These are phyloP conservation scores for Hirtodrosophila cameraria DNA, from an alignment of 2,888 invertebrate species.

Conservation along the genomic window DNA sequence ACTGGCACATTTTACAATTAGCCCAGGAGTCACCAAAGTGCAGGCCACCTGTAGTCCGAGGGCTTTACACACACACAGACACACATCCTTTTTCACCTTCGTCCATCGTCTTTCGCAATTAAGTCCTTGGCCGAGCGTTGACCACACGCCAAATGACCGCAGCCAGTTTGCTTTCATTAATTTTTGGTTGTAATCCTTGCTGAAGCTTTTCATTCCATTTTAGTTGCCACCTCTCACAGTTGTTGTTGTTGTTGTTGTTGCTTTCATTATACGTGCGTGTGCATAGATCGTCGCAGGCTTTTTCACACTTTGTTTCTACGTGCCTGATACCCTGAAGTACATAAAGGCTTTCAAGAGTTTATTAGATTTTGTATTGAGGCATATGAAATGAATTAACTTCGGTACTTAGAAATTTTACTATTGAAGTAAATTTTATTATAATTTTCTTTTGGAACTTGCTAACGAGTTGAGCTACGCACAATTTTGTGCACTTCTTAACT, in stretches of 20 bases:
- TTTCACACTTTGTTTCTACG: slow-evolving; percentile 68
- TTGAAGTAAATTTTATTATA: too few relatives aligned
- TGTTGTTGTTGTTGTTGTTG: slow-evolving; percentile 24
- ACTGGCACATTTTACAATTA: slow-evolving; percentile 71
- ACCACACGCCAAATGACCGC: slow-evolving; percentile 79
- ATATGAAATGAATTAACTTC: too few relatives aligned
- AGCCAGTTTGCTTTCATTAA: slow-evolving; percentile 82
- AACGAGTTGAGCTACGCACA: too few relatives aligned
- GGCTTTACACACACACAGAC: slow-evolving; percentile 18
- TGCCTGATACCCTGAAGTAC: slow-evolving; percentile 35
- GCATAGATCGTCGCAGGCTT: slow-evolving; percentile 68
- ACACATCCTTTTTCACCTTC: slow-evolving; percentile 15
- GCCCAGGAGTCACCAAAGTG: slow-evolving; percentile 68
- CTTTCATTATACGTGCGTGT: slow-evolving; percentile 58
- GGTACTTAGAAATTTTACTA: too few relatives aligned
- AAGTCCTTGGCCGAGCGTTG: slow-evolving; percentile 78
- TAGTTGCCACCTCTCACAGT: slow-evolving; percentile 56
- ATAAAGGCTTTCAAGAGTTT: slow-evolving; percentile 1
- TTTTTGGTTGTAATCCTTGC: slow-evolving; percentile 81
- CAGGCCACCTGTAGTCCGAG: slow-evolving; percentile 58
- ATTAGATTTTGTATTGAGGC: not conserved
- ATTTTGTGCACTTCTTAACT: too few relatives aligned
- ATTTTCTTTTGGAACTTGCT: too few relatives aligned
- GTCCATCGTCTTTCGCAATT: slow-evolving; percentile 76
- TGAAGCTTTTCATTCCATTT: slow-evolving; percentile 77